Evolutionary conservation across 2,113 vertebrate species (phyloP).

Genomic region (Pogona vitticeps): DNA sequence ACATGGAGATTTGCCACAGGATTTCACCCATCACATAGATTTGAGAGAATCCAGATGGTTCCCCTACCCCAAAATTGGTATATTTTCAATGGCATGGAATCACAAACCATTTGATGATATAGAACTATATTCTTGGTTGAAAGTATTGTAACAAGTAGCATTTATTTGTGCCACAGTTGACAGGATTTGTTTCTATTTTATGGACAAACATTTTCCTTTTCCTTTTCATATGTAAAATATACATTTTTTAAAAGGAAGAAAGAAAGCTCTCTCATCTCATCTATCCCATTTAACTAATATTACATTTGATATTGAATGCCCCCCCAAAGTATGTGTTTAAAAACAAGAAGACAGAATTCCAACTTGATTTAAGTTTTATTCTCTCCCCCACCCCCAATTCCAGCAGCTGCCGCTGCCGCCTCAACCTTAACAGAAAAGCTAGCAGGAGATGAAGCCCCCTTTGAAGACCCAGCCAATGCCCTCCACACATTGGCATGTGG

Average conservation of each 20-base stretch:
- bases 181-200: not conserved
- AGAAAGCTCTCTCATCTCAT: not conserved
- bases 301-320: not conserved
- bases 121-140: not conserved
- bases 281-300: not conserved
- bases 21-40: too few relatives aligned
- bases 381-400: not conserved
- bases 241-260: not conserved
- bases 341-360: not conserved
- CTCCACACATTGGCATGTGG: not conserved
- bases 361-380: not conserved
- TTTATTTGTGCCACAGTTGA: not conserved
- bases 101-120: not conserved
- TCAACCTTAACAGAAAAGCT: conserved; percentile 5
- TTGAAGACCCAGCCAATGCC: conserved; percentile 8
- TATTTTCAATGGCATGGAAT: not conserved
- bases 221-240: not conserved
- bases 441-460: conserved; percentile 4
- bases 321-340: not conserved
- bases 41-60: not conserved
- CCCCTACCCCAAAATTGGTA: not conserved
- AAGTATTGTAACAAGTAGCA: not conserved
- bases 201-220: not conserved
- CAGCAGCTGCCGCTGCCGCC: not conserved
- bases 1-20: too few relatives aligned